Evolutionary conservation across 2,113 vertebrate genomes (phyloP).

Genomic region (Procavia capensis): DNA sequence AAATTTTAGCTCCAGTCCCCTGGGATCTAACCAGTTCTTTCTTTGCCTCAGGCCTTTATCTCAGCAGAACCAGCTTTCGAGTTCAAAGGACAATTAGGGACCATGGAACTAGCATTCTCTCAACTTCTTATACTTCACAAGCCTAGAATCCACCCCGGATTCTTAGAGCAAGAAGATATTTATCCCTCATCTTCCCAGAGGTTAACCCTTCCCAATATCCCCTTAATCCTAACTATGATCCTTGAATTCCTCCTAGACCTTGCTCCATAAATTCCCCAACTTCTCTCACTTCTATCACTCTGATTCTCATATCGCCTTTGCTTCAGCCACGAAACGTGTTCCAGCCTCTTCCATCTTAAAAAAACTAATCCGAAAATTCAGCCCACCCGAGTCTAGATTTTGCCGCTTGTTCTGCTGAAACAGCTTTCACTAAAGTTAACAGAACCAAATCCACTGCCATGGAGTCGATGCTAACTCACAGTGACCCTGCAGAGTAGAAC

Average conservation of each 20-base stretch:
- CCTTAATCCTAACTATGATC: background rate
- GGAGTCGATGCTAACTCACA: no score
- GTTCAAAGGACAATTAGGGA: slow-evolving; percentile 54
- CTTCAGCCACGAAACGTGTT: background rate
- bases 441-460: no score
- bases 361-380: background rate
- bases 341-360: no score
- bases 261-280: background rate
- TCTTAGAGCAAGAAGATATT: background rate
- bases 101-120: background rate
- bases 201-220: background rate
- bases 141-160: background rate
- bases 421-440: background rate
- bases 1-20: slow-evolving; percentile 30
- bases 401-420: background rate
- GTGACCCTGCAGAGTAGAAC: no score
- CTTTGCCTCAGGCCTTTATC: slow-evolving; percentile 43
- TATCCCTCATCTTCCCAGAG: background rate
- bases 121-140: background rate
- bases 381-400: background rate
- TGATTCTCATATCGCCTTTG: background rate
- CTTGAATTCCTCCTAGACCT: background rate
- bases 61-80: background rate
- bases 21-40: background rate
- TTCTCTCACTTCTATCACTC: background rate